phyloP scores from a whole-genome alignment of 1,140 invertebrate species.

The Dreissena polymorpha region DNA sequence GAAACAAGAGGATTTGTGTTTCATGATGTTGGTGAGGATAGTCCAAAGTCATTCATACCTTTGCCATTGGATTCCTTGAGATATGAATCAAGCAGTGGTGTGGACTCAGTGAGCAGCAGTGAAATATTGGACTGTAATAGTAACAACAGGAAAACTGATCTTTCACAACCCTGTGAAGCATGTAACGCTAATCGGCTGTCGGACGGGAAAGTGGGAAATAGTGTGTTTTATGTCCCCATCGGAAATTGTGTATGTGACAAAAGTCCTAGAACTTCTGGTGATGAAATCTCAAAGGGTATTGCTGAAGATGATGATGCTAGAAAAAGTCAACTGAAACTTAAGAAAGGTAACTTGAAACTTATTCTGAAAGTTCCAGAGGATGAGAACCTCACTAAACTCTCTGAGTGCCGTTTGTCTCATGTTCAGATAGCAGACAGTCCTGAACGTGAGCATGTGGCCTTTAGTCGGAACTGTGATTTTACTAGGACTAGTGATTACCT shows the following conservation, averaged over 20 bases:
- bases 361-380: slow-evolving; percentile 24
- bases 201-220: slow-evolving; percentile 35
- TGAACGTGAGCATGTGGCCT: slow-evolving; percentile 59
- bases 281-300: neutral
- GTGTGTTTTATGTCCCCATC: slow-evolving; percentile 37
- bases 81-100: neutral
- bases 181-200: slow-evolving; percentile 33
- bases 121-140: slow-evolving; percentile 10
- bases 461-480: slow-evolving; percentile 45
- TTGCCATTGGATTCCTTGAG: slow-evolving; percentile 41
- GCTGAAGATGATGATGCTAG: neutral
- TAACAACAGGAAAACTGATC: neutral
- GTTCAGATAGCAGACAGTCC: slow-evolving; percentile 59
- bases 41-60: slow-evolving; percentile 30
- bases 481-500: neutral
- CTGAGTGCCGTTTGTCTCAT: slow-evolving; percentile 60
- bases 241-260: slow-evolving; percentile 39
- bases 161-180: neutral
- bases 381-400: neutral
- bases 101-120: neutral
- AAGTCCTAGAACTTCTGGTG: neutral
- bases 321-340: slow-evolving; percentile 1
- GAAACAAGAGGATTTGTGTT: neutral
- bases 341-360: slow-evolving; percentile 36
- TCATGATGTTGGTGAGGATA: neutral